phyloP scores from a whole-genome alignment of 2,113 vertebrate species.

The Amblyornis subalaris region DNA sequence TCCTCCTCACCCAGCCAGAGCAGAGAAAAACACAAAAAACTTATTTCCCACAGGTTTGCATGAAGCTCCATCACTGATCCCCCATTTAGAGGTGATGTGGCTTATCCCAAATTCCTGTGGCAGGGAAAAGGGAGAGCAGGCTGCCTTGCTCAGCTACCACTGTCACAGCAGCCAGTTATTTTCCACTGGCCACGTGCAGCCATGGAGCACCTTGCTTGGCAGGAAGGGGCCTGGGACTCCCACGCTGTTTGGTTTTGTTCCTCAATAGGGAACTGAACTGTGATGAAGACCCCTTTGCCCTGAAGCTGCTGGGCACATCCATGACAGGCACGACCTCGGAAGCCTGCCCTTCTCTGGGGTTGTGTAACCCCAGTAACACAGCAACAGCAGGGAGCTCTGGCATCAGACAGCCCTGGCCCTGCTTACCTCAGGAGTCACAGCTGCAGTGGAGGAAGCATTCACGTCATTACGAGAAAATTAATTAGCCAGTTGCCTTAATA shows the following conservation, averaged over 20 bases:
- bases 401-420: neutral
- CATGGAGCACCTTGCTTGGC: neutral
- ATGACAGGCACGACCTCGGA: neutral
- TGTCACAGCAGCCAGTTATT: neutral
- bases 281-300: neutral
- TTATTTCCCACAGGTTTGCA: neutral
- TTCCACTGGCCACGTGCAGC: neutral
- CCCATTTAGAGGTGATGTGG: neutral
- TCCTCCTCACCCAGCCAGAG: neutral
- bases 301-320: neutral
- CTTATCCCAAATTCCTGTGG: neutral
- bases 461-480: constrained; percentile 20
- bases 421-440: constrained; percentile 21
- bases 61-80: neutral
- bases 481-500: constrained; percentile 26
- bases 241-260: neutral
- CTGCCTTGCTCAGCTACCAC: neutral
- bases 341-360: neutral
- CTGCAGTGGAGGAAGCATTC: constrained; percentile 3
- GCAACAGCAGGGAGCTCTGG: constrained; percentile 9
- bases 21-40: neutral
- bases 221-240: neutral
- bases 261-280: neutral
- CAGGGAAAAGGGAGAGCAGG: neutral
- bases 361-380: neutral